A percentile compares a stretch with the other conserved stretches of the same genome.
These are phyloP conservation scores for Lysiphlebus fabarum DNA, from an alignment of 1,140 invertebrate species.

Conservation along the genomic window DNA sequence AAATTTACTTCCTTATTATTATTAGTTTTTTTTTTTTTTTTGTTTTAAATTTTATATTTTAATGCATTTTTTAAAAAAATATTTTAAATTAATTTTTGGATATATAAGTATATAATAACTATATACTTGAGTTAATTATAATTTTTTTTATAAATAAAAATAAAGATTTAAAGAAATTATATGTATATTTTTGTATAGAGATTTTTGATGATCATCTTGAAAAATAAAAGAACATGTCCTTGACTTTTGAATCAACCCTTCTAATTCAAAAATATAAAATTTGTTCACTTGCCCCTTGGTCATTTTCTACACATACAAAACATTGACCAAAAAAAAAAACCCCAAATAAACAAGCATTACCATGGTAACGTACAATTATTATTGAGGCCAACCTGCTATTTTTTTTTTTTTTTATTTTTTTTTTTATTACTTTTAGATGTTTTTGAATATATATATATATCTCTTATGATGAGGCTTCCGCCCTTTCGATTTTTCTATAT, in stretches of 20 bases:
- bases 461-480: too few species aligned
- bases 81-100: too few species aligned
- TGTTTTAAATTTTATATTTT: neutral
- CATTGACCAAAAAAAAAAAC: constrained; percentile 33
- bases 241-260: constrained; percentile 42
- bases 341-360: constrained; percentile 46
- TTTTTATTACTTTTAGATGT: too few species aligned
- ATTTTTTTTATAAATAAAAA: too few species aligned
- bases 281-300: constrained; percentile 32
- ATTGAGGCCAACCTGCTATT: constrained; percentile 25
- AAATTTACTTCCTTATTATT: constrained; percentile 1
- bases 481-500: too few species aligned
- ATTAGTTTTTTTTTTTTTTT: constrained; percentile 8
- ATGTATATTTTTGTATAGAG: too few species aligned
- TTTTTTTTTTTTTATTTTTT: too few species aligned
- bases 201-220: neutral
- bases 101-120: too few species aligned
- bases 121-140: too few species aligned
- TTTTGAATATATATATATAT: too few species aligned
- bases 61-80: too few species aligned
- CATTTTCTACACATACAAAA: constrained; percentile 26
- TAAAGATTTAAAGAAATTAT: too few species aligned
- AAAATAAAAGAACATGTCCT: constrained; percentile 37
- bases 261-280: constrained; percentile 19
- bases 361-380: constrained; percentile 45